These are phyloP conservation scores for Eurypyga helias DNA, from an alignment of 2,113 vertebrate genomes.

Conservation along the genomic window DNA sequence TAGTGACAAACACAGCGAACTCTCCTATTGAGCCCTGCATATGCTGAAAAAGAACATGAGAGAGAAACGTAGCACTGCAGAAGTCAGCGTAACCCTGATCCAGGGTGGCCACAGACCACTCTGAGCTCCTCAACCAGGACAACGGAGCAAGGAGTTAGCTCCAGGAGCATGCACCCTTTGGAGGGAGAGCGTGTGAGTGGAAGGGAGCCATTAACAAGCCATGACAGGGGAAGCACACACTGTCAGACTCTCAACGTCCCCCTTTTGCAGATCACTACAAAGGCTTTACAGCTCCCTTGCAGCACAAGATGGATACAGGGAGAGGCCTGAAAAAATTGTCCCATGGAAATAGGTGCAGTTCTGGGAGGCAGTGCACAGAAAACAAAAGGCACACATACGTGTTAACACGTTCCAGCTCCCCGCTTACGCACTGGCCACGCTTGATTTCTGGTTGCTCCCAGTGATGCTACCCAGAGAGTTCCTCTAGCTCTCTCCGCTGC, in stretches of 20 bases:
- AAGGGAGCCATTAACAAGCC: neutral
- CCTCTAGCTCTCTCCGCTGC: neutral
- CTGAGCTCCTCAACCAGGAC: neutral
- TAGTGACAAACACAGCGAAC: neutral
- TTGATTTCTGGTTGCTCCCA: neutral
- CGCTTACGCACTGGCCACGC: rapidly evolving
- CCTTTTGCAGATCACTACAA: neutral
- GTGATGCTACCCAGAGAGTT: neutral
- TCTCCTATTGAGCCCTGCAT: neutral
- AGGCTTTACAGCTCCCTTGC: neutral
- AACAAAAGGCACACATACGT: neutral
- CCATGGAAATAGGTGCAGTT: neutral
- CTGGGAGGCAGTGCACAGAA: neutral
- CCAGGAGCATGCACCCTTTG: neutral
- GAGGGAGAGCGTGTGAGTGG: neutral
- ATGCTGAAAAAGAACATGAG: neutral
- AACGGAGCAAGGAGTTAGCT: neutral
- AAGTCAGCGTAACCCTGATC: neutral
- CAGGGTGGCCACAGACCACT: neutral
- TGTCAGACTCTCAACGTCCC: neutral
- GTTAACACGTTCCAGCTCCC: neutral
- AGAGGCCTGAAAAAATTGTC: neutral
- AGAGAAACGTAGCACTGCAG: neutral
- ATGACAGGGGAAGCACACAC: neutral
- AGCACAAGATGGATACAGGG: neutral